Percentiles rank a stretch among this genome's conserved stretches.
phyloP scores from a whole-genome alignment of 2,888 invertebrate species.

The Phaedon cochleariae region DNA sequence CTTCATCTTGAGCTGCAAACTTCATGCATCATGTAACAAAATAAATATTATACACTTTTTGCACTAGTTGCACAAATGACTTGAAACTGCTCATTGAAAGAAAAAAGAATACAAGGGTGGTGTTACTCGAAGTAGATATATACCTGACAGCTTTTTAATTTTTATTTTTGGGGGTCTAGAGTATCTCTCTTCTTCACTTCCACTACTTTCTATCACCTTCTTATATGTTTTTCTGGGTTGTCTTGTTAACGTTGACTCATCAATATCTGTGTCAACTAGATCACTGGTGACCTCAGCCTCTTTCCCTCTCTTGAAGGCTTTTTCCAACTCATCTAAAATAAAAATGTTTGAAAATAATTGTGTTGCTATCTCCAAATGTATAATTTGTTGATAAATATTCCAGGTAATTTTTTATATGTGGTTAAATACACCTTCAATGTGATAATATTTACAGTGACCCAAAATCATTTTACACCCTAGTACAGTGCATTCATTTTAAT shows the following conservation, averaged over 20 bases:
- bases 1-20: background rate
- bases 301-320: slow-evolving; percentile 3
- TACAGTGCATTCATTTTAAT: too few relatives aligned
- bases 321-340: slow-evolving; percentile 11
- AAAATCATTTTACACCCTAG: too few relatives aligned
- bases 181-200: slow-evolving; percentile 13
- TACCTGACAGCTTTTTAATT: slow-evolving; percentile 14
- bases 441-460: too few relatives aligned
- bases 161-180: slow-evolving; percentile 6
- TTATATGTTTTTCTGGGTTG: slow-evolving; percentile 9
- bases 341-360: background rate
- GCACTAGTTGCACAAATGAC: background rate
- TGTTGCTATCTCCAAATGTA: background rate
- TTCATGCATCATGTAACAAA: too few relatives aligned
- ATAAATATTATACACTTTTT: too few relatives aligned
- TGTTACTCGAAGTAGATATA: slow-evolving; percentile 5
- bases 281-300: slow-evolving; percentile 7
- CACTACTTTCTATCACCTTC: slow-evolving; percentile 6
- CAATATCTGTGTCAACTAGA: slow-evolving; percentile 7
- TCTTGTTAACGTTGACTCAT: background rate
- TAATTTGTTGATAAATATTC: background rate
- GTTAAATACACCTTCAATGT: background rate
- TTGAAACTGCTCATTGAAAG: background rate
- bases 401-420: background rate
- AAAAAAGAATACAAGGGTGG: background rate